phyloP scores from a whole-genome alignment of 2,797 vertebrate genomes.

The Aselliscus stoliczkanus region DNA sequence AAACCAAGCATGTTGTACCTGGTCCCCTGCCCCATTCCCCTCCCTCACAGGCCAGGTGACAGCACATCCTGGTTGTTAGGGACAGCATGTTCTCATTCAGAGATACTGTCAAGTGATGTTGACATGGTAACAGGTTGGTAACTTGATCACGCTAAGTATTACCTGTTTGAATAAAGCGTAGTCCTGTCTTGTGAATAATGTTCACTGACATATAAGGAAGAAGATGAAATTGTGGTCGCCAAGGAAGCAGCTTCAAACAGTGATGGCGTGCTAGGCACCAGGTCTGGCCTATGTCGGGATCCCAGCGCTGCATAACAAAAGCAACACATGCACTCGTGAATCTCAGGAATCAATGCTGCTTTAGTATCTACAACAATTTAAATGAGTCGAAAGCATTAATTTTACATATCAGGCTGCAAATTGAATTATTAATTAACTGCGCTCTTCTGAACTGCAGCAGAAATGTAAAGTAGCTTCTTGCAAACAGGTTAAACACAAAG shows the following conservation, averaged over 20 bases:
- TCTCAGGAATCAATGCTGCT: not conserved
- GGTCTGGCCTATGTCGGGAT: slow-evolving; percentile 79
- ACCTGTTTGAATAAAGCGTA: slow-evolving; percentile 83
- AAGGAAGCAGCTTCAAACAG: slow-evolving; percentile 85
- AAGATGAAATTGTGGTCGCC: slow-evolving; percentile 85
- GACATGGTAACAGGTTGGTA: not conserved
- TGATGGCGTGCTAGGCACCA: slow-evolving; percentile 83
- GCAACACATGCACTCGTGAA: not conserved
- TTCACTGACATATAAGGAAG: slow-evolving; percentile 81
- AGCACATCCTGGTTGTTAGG: not conserved
- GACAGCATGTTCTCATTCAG: not conserved
- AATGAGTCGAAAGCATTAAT: not conserved
- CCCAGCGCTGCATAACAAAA: slow-evolving; percentile 75
- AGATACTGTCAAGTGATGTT: not conserved
- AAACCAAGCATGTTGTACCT: not conserved
- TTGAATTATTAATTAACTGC: slow-evolving; percentile 37
- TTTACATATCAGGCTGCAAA: not conserved
- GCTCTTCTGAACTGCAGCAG: not conserved
- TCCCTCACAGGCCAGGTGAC: not conserved
- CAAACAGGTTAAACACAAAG: slow-evolving; percentile 47
- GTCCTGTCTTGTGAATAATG: slow-evolving; percentile 76
- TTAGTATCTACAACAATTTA: not conserved
- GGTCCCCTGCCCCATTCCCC: not conserved
- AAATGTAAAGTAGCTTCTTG: slow-evolving; percentile 33
- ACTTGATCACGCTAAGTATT: slow-evolving; percentile 22